A percentile compares a stretch with the other conserved stretches of the same genome.
phyloP scores from a whole-genome alignment of 2,888 invertebrate genomes.

The Caenorhabditis becei region DNA sequence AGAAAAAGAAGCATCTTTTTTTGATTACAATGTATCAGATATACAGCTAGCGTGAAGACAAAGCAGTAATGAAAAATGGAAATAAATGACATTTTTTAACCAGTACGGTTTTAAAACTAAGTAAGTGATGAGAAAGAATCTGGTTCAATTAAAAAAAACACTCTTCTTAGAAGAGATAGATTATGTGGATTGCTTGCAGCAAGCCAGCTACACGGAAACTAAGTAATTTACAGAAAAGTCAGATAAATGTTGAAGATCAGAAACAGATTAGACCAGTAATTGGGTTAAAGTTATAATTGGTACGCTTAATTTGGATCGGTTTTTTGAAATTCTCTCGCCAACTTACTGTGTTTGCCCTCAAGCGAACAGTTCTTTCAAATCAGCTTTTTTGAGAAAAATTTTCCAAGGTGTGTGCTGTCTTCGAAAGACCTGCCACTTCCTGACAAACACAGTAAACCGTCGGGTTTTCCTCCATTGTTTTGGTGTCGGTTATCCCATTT shows the following conservation, averaged over 20 bases:
- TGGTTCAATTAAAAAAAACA: neutral
- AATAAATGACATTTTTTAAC: slow-evolving; percentile 5
- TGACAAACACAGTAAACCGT: neutral
- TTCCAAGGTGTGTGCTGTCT: neutral
- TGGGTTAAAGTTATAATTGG: slow-evolving; percentile 16
- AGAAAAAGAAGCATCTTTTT: neutral
- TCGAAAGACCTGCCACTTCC: slow-evolving; percentile 16
- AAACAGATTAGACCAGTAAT: slow-evolving; percentile 28
- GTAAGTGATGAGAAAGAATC: neutral
- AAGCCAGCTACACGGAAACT: neutral
- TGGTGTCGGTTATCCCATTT: slow-evolving; percentile 1
- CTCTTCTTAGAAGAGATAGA: slow-evolving; percentile 39
- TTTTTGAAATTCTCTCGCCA: neutral
- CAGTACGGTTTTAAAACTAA: slow-evolving; percentile 5
- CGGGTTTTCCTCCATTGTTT: no score
- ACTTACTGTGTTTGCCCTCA: slow-evolving; percentile 4
- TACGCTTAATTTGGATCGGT: neutral
- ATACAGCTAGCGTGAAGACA: slow-evolving; percentile 26
- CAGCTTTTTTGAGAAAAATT: slow-evolving; percentile 3
- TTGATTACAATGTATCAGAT: slow-evolving; percentile 25
- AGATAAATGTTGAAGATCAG: slow-evolving; percentile 25
- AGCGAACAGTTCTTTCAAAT: slow-evolving; percentile 15
- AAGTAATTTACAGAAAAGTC: neutral
- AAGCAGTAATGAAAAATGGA: neutral
- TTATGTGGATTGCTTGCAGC: neutral